Base-by-base conservation (phyloP, 2,113 vertebrate genomes). In the Lagopus muta region DNA sequence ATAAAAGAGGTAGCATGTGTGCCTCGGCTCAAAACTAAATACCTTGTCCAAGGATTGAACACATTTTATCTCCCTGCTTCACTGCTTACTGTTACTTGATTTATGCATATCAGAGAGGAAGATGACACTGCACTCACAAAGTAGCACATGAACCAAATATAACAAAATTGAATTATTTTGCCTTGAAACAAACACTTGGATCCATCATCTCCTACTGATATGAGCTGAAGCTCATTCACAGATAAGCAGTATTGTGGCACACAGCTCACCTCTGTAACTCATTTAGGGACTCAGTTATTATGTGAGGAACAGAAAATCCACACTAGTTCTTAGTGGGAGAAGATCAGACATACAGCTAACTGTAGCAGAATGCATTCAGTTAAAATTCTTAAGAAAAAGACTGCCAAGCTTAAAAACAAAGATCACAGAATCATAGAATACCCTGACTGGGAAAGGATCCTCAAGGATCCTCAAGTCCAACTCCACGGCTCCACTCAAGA, bases 221-320 rank as follows among this genome's bases (percentile, higher is more conserved):
- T 11, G 60, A 75, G 45, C 24, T 13, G 61, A 71, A 22, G 24
- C 8, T 54, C 24, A 2, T 27, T 34, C 42, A 17, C 19, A 28
- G 60, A 13, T 3, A 20, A 6, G 20, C 73, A 50, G 28, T 9
- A 17, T 32, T 17, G 21, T 36, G 22, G 40, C 72, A 62, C 24
- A 27, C n/a, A 60, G 36, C 34, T 60, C 78, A 28, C 2, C 36
- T 28, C 25, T 10, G 50, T 70, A 16, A 38, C 82, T 52, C 5
- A 0, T 38, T 22, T n/a, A 28, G 11, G 8, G 1, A 40, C 15
- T 14, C 50, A 20, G 0, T 4, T 40, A 21, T 24, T 18, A 8
- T 3, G 25, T 2, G 1, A 88, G 19, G 60, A 79, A 64, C 52
- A 47, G 10, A 70, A 88, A 76, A 70, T 10, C 45, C 70, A 66